Percentiles rank a stretch among this genome's conserved stretches.
These are phyloP conservation scores for Heptranchias perlo DNA, from an alignment of 2,113 vertebrate genomes.

Conservation along the genomic window DNA sequence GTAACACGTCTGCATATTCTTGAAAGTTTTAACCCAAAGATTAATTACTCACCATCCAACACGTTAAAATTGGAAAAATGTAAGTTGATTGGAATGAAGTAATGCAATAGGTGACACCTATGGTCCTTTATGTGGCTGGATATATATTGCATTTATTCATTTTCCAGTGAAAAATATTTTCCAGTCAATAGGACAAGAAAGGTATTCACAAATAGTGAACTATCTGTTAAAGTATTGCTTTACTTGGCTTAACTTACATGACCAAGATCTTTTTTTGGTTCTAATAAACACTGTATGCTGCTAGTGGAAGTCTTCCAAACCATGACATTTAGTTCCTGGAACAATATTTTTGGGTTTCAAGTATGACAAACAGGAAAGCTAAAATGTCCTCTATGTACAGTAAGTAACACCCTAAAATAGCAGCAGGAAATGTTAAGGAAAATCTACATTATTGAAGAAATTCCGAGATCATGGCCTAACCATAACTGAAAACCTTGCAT, in stretches of 20 bases:
- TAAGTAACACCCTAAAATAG: not conserved
- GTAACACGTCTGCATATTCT: not conserved
- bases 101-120: not conserved
- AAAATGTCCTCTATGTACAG: not conserved
- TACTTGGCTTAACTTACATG: not conserved
- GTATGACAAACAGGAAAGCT: constrained; percentile 13
- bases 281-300: not conserved
- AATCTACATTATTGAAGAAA: not conserved
- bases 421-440: not conserved
- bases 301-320: not conserved
- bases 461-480: not conserved
- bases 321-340: not conserved
- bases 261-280: constrained; percentile 2
- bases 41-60: not conserved
- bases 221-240: not conserved
- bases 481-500: not conserved
- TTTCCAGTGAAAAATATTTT: constrained; percentile 31
- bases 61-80: not conserved
- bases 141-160: constrained; percentile 9
- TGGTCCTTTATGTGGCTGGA: not conserved
- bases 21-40: not conserved
- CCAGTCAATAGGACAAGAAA: constrained; percentile 9
- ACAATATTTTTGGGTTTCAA: constrained; percentile 4
- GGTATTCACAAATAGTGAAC: constrained; percentile 14
- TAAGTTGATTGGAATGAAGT: not conserved